Base-by-base conservation (phyloP, 1,140 invertebrate species). In the Scylla paramamosain region DNA sequence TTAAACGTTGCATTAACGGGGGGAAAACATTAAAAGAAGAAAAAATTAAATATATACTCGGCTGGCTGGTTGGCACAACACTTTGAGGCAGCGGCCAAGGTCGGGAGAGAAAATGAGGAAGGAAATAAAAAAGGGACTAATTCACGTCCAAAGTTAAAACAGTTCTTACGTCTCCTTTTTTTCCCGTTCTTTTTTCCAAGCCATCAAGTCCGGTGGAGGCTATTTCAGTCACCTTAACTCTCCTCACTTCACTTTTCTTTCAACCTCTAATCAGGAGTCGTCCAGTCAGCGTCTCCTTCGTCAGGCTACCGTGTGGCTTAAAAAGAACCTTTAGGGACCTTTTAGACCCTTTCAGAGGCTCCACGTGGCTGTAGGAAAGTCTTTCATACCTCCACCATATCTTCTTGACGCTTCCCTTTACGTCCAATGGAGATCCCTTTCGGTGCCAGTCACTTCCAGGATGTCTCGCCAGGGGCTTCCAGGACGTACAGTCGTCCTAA, bases 181-280 rank as follows among this genome's bases (percentile, higher is more conserved):
- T 20, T 59, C 67, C n/a, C 25, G 20, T n/a, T n/a, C n/a, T 77
- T 77, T n/a, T 77, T 77, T 77, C n/a, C 67, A 77, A 77, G 67
- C 67, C n/a, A 25, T 77, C 20, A n/a, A n/a, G 25, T n/a, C 67
- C n/a, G 67, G 16, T 3, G 20, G 67, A 77, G 67, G 67, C 20
- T n/a, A n/a, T 77, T n/a, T 77, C 20, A n/a, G 67, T 77, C 25
- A 25, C 67, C 67, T 77, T 77, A 77, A 77, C 67, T 77, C 67
- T 77, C 67, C 67, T 77, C 67, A n/a, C 67, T 77, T 77, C n/a
- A 77, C 25, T n/a, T 77, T 77, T 77, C 67, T n/a, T n/a, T 77
- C n/a, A n/a, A 8, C 67, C 67, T n/a, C 67, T 77, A 77, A 77
- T 77, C 67, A 77, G 67, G 25, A n/a, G 67, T n/a, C 67, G 20